A percentile compares a stretch with the other conserved stretches of the same genome.
These are phyloP conservation scores for Prochilodus magdalenae DNA, from an alignment of 2,113 vertebrate genomes.

Conservation along the genomic window DNA sequence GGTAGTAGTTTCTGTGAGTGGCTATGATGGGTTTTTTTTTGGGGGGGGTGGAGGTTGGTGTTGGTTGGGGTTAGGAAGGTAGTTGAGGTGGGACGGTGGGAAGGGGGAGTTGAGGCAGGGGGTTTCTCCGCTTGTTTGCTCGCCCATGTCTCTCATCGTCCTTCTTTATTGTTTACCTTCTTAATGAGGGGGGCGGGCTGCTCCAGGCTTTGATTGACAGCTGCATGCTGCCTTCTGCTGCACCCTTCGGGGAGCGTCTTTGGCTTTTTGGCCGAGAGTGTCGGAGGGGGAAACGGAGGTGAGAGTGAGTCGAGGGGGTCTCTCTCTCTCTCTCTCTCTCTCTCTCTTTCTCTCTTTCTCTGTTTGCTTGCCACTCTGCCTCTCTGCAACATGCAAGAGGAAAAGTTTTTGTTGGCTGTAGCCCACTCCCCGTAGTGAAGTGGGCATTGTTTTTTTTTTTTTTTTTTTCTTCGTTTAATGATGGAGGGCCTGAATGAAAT, in stretches of 20 bases:
- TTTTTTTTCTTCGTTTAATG: background rate
- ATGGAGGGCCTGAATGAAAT: constrained; percentile 41
- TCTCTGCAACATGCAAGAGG: constrained; percentile 49
- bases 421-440: constrained; percentile 49
- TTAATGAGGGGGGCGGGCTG: constrained; percentile 98
- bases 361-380: constrained; percentile 36
- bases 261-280: constrained; percentile 79
- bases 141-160: constrained; percentile 91
- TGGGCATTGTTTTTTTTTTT: constrained; percentile 59
- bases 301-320: constrained; percentile 38
- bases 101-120: constrained; percentile 78
- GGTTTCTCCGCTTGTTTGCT: constrained; percentile 80
- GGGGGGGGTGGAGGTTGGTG: background rate
- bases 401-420: constrained; percentile 44
- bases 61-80: constrained; percentile 1
- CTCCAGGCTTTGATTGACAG: constrained; percentile 88
- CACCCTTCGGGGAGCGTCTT: constrained; percentile 73
- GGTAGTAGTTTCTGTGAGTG: constrained; percentile 71
- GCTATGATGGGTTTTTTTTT: constrained; percentile 65
- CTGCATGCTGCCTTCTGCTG: constrained; percentile 77
- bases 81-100: constrained; percentile 32
- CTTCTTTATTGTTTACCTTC: constrained; percentile 98
- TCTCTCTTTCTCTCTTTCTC: constrained; percentile 22
- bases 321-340: constrained; percentile 23
- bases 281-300: constrained; percentile 50